Conservation (phyloP, 1,140 invertebrate genomes). For the Euura lappo region DNA sequence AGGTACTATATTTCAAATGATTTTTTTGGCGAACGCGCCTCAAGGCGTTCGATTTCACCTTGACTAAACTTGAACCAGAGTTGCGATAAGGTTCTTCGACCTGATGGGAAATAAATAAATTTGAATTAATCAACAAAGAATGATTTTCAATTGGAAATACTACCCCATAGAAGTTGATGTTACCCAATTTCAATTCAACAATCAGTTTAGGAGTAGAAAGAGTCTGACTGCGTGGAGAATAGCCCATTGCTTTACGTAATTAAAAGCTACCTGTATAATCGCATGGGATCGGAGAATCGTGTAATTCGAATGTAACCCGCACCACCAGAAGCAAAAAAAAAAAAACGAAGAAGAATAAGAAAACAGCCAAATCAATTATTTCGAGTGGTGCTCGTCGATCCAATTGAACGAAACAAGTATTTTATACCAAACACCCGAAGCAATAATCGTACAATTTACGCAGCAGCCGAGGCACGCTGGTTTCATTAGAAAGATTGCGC, state of each 20-base stretch:
- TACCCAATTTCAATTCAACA: too few species aligned
- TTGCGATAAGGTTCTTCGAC: neutral
- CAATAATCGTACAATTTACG: conserved; percentile 13
- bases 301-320: neutral
- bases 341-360: neutral
- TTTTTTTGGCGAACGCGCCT: neutral
- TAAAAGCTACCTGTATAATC: neutral
- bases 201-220: too few species aligned
- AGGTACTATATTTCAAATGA: neutral
- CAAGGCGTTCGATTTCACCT: too few species aligned
- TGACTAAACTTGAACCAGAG: too few species aligned
- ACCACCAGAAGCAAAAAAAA: neutral
- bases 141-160: too few species aligned
- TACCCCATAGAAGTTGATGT: too few species aligned
- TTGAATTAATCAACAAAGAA: too few species aligned
- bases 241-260: neutral
- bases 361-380: neutral
- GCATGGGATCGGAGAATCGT: neutral
- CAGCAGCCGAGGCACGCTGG: neutral
- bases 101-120: too few species aligned
- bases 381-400: neutral
- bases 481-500: conserved; percentile 11
- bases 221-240: too few species aligned
- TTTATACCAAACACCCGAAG: neutral
- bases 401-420: neutral